Conservation (phyloP, 2,797 vertebrate genomes). For the Agapornis canus region DNA sequence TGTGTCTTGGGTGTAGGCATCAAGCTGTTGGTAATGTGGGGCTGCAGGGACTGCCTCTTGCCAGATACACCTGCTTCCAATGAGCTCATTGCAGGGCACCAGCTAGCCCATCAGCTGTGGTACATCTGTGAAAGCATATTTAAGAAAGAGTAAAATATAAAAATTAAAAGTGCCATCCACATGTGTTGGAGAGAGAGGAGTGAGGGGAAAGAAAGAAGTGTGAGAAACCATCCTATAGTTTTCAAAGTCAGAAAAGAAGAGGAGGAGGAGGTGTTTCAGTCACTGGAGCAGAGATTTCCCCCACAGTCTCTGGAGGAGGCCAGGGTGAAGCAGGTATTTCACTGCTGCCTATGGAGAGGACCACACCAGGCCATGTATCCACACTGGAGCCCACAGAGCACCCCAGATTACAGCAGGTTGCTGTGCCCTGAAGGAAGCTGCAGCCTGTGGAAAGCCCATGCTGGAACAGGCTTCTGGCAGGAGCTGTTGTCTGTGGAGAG, state of each 20-base stretch:
- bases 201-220: not conserved
- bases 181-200: not conserved
- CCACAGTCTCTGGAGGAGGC: not conserved
- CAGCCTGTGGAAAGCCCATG: not conserved
- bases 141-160: not conserved
- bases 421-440: not conserved
- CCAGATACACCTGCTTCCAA: not conserved
- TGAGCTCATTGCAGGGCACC: not conserved
- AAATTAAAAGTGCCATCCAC: not conserved
- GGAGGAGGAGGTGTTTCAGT: no score
- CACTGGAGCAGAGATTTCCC: accelerated
- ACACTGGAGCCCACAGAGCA: not conserved
- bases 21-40: not conserved
- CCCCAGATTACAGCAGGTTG: not conserved
- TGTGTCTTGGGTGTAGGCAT: not conserved
- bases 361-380: accelerated
- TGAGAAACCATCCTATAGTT: not conserved
- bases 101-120: not conserved
- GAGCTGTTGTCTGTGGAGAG: not conserved
- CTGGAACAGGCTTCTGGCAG: not conserved
- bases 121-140: not conserved
- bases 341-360: not conserved
- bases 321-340: accelerated
- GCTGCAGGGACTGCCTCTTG: not conserved
- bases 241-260: not conserved